phyloP scores from a whole-genome alignment of 2,797 vertebrate genomes.

The Astyanax mexicanus region DNA sequence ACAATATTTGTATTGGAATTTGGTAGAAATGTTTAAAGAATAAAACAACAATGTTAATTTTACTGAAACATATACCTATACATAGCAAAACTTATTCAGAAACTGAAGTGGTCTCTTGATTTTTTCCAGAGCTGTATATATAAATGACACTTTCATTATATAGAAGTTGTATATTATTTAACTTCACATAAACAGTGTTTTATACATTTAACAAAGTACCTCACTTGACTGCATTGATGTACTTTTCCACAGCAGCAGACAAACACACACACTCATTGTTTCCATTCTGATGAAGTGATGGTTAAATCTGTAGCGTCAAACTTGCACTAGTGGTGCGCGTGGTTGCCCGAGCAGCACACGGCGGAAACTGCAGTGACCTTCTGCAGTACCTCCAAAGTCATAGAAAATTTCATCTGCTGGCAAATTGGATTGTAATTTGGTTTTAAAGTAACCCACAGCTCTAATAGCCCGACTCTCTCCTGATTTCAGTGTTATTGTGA shows the following conservation, averaged over 20 bases:
- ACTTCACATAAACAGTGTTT: too few relatives aligned
- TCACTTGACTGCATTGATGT: not conserved
- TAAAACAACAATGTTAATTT: too few relatives aligned
- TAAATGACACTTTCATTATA: too few relatives aligned
- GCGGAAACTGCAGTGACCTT: conserved; percentile 35
- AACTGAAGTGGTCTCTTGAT: too few relatives aligned
- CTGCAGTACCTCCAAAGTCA: conserved; percentile 23
- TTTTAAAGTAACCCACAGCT: not conserved
- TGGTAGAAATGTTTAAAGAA: too few relatives aligned
- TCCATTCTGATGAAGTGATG: not conserved
- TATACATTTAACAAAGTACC: not conserved
- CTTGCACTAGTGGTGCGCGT: not conserved
- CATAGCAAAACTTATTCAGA: too few relatives aligned
- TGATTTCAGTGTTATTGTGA: conserved; percentile 7
- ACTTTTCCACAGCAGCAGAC: not conserved
- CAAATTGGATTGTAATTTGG: conserved; percentile 35
- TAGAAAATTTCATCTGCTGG: conserved; percentile 12
- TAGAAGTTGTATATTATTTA: too few relatives aligned
- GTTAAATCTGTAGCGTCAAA: not conserved
- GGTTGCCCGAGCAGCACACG: not conserved
- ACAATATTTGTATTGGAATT: too few relatives aligned
- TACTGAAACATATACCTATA: too few relatives aligned
- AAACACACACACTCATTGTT: not conserved
- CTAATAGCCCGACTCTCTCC: not conserved
- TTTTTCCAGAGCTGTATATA: too few relatives aligned